Evolutionary conservation across 2,888 invertebrate species (phyloP).

Genomic region (Neoscelio sp.): DNA sequence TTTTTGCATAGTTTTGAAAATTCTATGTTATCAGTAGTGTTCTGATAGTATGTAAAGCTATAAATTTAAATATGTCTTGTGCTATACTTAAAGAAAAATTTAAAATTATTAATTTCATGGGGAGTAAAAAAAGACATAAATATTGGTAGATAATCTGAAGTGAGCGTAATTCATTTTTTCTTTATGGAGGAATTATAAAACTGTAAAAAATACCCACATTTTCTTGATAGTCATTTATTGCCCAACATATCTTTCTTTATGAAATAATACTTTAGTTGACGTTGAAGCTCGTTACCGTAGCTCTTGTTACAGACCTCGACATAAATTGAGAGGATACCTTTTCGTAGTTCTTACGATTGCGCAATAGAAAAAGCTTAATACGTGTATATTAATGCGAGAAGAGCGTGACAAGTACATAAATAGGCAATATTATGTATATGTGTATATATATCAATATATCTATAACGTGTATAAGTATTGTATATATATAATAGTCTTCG

Average conservation of each 20-base stretch:
- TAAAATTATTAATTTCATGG: no score
- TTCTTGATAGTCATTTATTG: constrained; percentile 53
- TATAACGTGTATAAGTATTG: constrained; percentile 25
- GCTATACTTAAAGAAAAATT: no score
- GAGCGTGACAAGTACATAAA: constrained; percentile 41
- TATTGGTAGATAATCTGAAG: no score
- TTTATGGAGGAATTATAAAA: background rate
- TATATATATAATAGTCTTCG: constrained; percentile 34
- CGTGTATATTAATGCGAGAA: constrained; percentile 41
- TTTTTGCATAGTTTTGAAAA: no score
- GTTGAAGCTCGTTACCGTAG: constrained; percentile 48
- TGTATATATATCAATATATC: constrained; percentile 25
- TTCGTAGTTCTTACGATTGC: constrained; percentile 26
- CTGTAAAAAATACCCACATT: background rate
- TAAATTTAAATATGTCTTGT: no score
- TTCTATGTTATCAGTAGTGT: no score
- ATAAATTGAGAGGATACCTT: constrained; percentile 32
- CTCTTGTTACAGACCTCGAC: constrained; percentile 48
- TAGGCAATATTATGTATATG: constrained; percentile 40
- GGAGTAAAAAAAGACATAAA: no score
- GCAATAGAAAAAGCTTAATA: constrained; percentile 53
- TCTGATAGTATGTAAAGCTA: no score
- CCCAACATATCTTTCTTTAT: constrained; percentile 35
- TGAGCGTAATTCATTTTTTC: no score
- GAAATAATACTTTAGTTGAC: constrained; percentile 45